Conservation (phyloP, 2,797 vertebrate genomes). For the Cygnus olor region DNA sequence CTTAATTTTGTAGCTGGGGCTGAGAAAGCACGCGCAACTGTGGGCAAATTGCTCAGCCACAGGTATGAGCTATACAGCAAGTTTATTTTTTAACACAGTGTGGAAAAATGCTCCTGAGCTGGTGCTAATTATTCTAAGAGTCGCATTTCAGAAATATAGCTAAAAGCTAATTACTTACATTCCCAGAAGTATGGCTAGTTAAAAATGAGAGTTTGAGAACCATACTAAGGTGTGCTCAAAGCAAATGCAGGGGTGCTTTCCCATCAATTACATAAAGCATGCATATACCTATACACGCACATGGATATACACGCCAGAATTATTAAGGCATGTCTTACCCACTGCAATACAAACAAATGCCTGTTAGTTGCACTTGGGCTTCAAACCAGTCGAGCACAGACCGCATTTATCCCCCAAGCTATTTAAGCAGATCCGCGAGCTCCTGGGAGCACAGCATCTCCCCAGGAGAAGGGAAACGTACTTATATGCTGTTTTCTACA, state of each 20-base stretch:
- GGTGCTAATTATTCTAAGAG: background rate
- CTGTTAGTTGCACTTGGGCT: background rate
- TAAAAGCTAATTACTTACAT: background rate
- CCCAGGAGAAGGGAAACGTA: background rate
- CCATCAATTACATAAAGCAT: background rate
- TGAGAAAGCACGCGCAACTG: background rate
- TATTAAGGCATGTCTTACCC: background rate
- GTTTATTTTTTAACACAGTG: background rate
- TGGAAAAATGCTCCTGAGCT: background rate
- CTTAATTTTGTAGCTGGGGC: background rate
- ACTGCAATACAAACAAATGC: background rate
- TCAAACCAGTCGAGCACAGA: background rate
- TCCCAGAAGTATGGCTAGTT: background rate
- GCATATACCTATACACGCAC: background rate
- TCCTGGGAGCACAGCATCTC: background rate
- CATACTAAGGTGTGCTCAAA: background rate
- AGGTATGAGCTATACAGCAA: fast-evolving
- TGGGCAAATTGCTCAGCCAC: background rate
- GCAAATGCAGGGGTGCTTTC: background rate
- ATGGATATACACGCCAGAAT: background rate
- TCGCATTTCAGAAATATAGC: background rate
- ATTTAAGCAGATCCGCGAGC: background rate
- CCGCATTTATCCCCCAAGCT: background rate
- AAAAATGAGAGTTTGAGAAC: background rate
- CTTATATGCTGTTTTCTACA: fast-evolving